Conservation (phyloP, 2,113 vertebrate genomes). For the Lutjanus erythropterus region DNA sequence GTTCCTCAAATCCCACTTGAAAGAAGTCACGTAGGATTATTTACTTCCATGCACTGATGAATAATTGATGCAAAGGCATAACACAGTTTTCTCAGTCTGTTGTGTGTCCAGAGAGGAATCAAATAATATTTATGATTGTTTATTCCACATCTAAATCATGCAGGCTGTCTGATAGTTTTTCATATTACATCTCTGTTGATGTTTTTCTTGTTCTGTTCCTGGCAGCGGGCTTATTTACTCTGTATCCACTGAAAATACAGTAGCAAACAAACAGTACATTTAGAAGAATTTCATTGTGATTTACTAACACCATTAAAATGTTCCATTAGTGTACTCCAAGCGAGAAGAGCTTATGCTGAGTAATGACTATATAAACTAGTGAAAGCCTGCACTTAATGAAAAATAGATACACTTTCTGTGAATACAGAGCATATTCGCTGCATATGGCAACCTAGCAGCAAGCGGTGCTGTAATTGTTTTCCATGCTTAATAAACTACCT, state of each 20-base stretch:
- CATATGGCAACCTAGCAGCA: slow-evolving; percentile 14
- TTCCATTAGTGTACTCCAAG: slow-evolving; percentile 60
- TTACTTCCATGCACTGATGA: slow-evolving; percentile 37
- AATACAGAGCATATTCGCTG: slow-evolving; percentile 36
- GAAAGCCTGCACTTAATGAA: slow-evolving; percentile 63
- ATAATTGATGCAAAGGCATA: slow-evolving; percentile 50
- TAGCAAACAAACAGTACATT: slow-evolving; percentile 43
- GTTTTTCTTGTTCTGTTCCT: slow-evolving; percentile 9
- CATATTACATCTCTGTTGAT: not conserved
- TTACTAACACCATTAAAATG: slow-evolving; percentile 64
- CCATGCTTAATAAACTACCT: slow-evolving; percentile 47
- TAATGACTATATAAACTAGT: slow-evolving; percentile 60
- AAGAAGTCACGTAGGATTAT: slow-evolving; percentile 46
- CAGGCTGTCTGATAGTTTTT: slow-evolving; percentile 24
- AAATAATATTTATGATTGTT: slow-evolving; percentile 48
- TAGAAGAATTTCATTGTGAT: slow-evolving; percentile 49
- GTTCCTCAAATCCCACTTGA: slow-evolving; percentile 39
- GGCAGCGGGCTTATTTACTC: not conserved
- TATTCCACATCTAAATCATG: slow-evolving; percentile 25
- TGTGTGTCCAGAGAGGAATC: slow-evolving; percentile 24
- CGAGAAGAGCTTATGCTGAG: slow-evolving; percentile 49
- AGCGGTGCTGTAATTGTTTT: slow-evolving; percentile 59
- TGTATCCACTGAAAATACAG: slow-evolving; percentile 25
- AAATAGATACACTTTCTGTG: slow-evolving; percentile 52
- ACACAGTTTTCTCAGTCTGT: not conserved